A percentile compares a stretch with the other conserved stretches of the same genome.
Evolutionary conservation across 2,888 invertebrate genomes (phyloP).

Genomic region (Pemphredon lugubris): DNA sequence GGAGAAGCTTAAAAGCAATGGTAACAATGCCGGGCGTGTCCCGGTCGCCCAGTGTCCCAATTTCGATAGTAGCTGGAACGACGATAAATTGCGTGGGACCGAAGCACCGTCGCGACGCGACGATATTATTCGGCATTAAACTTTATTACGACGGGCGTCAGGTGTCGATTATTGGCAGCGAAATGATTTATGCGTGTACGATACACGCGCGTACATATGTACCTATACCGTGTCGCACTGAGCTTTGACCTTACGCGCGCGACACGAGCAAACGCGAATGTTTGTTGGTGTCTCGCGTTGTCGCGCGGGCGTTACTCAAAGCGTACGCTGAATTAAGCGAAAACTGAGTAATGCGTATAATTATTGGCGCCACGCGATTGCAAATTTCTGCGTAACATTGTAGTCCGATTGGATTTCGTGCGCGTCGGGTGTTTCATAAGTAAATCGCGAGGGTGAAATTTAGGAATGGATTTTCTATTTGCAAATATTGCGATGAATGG

Average conservation of each 20-base stretch:
- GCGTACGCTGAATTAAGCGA: too few species aligned
- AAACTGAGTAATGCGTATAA: too few species aligned
- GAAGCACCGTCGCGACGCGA: slow-evolving; percentile 28
- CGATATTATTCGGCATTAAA: slow-evolving; percentile 41
- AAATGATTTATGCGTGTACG: slow-evolving; percentile 37
- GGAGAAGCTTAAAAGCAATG: slow-evolving; percentile 45
- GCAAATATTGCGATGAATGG: neutral
- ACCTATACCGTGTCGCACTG: too few species aligned
- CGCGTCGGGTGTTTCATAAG: too few species aligned
- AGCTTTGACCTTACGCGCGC: too few species aligned
- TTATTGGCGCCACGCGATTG: too few species aligned
- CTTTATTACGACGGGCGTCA: slow-evolving; percentile 46
- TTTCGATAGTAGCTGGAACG: slow-evolving; percentile 34
- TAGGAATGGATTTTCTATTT: neutral
- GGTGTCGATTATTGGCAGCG: slow-evolving; percentile 53
- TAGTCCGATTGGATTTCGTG: too few species aligned
- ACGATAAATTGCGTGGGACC: slow-evolving; percentile 46
- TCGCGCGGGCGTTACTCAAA: too few species aligned
- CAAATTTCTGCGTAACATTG: too few species aligned
- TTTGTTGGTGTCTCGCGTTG: too few species aligned
- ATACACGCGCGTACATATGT: too few species aligned
- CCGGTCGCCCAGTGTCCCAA: slow-evolving; percentile 45
- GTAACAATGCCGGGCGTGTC: slow-evolving; percentile 50
- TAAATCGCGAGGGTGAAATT: neutral
- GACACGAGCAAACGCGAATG: too few species aligned